phyloP scores from a whole-genome alignment of 2,797 vertebrate genomes.

The Tenualosa ilisha region DNA sequence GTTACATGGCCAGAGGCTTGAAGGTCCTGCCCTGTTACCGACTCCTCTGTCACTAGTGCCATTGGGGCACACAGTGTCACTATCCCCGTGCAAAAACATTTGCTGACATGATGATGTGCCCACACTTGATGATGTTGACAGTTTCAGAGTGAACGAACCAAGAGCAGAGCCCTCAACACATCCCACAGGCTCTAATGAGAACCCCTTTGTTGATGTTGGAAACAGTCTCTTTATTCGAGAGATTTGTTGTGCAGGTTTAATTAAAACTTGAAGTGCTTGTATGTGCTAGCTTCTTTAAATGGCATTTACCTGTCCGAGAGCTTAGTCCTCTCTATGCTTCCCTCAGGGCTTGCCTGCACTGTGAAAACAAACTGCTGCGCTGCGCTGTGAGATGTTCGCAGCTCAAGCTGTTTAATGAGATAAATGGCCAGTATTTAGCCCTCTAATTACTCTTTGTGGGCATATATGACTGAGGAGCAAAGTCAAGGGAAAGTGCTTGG shows the following conservation, averaged over 20 bases:
- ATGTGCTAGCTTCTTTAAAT: background rate
- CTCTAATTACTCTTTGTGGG: constrained; percentile 1
- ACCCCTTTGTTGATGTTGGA: background rate
- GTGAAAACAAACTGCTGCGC: background rate
- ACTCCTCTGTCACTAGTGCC: background rate
- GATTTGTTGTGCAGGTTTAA: constrained; percentile 5
- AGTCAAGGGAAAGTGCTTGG: background rate
- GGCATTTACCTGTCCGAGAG: background rate
- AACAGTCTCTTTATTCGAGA: background rate
- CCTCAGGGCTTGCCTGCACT: background rate
- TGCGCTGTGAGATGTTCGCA: constrained; percentile 39
- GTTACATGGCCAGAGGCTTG: background rate
- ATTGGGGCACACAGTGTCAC: background rate
- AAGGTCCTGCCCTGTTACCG: background rate
- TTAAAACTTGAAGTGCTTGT: background rate
- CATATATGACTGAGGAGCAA: constrained; percentile 30
- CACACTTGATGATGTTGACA: constrained; percentile 3
- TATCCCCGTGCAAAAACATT: background rate
- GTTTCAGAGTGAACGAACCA: background rate
- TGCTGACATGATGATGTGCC: background rate
- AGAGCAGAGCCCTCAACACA: constrained; percentile 3
- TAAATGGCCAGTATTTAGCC: background rate
- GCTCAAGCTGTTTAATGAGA: constrained; percentile 51
- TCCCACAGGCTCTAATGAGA: background rate
- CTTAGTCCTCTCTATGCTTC: background rate